phyloP scores from a whole-genome alignment of 2,888 invertebrate genomes.

The Netelia fuscicornis region DNA sequence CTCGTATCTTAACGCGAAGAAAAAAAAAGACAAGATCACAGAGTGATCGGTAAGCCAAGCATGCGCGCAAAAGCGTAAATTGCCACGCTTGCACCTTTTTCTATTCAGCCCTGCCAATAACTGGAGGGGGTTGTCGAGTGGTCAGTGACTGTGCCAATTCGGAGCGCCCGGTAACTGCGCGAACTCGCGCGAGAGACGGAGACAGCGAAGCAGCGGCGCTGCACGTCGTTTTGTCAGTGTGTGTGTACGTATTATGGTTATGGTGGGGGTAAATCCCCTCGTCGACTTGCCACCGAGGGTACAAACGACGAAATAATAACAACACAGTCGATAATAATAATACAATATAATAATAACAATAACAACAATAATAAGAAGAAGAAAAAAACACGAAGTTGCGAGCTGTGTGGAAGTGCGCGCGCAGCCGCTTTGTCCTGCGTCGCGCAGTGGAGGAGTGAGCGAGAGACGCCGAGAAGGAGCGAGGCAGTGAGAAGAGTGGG shows the following conservation, averaged over 20 bases:
- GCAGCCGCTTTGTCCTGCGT: constrained; percentile 82
- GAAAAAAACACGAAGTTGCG: constrained; percentile 60
- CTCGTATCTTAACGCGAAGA: not conserved
- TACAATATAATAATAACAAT: constrained; percentile 40
- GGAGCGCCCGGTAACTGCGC: constrained; percentile 18
- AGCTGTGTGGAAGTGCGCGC: constrained; percentile 78
- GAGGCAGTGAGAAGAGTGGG: constrained; percentile 68
- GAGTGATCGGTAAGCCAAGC: not conserved
- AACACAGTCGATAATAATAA: not conserved
- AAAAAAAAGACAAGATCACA: not conserved
- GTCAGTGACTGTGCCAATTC: not conserved
- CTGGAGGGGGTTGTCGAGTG: not conserved
- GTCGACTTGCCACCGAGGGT: constrained; percentile 21
- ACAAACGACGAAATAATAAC: constrained; percentile 31
- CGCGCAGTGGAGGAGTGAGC: constrained; percentile 67
- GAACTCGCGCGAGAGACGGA: not conserved
- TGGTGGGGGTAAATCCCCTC: not conserved
- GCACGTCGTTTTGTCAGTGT: not conserved
- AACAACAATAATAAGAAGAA: constrained; percentile 33
- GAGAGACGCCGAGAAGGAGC: constrained; percentile 70
- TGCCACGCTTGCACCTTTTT: not conserved
- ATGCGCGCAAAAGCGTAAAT: constrained; percentile 27
- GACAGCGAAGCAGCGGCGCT: not conserved
- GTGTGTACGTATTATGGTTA: not conserved
- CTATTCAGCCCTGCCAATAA: not conserved